Conservation (phyloP, 2,888 invertebrate species). For the Ommatoiulus sabulosus region DNA sequence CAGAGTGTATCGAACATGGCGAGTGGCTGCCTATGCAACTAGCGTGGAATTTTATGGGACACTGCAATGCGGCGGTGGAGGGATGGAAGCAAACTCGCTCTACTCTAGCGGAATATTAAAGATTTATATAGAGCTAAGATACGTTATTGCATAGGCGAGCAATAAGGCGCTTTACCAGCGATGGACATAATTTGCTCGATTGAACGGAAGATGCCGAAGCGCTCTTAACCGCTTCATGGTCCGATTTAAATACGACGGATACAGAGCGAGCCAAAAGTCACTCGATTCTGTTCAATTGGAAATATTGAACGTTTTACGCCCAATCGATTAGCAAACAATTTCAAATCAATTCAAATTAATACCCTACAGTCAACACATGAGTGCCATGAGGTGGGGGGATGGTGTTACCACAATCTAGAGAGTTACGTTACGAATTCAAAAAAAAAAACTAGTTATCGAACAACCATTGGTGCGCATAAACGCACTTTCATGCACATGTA, state of each 20-base stretch:
- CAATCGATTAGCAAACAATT: too few species aligned
- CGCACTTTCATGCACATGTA: too few species aligned
- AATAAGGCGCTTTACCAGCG: slow-evolving; percentile 14
- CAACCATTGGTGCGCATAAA: too few species aligned
- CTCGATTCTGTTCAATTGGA: too few species aligned
- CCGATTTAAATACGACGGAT: neutral
- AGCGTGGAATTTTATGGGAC: slow-evolving; percentile 44
- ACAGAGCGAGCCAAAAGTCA: neutral
- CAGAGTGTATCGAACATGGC: too few species aligned
- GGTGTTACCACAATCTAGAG: too few species aligned
- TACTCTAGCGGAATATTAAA: slow-evolving; percentile 51
- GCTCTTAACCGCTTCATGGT: neutral
- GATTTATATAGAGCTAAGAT: slow-evolving; percentile 47
- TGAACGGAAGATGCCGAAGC: neutral
- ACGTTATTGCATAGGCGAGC: slow-evolving; percentile 17
- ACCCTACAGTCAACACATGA: too few species aligned
- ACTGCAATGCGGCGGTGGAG: slow-evolving; percentile 49
- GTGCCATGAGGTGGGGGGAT: too few species aligned
- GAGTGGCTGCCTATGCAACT: neutral
- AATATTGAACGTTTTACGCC: too few species aligned
- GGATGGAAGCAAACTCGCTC: slow-evolving; percentile 29
- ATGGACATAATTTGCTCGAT: slow-evolving; percentile 1
- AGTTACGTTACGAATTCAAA: too few species aligned
- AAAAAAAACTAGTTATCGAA: too few species aligned
- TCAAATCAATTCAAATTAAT: too few species aligned